Evolutionary conservation across 1,140 invertebrate species (phyloP).

Genomic region (Nasonia longicornis): DNA sequence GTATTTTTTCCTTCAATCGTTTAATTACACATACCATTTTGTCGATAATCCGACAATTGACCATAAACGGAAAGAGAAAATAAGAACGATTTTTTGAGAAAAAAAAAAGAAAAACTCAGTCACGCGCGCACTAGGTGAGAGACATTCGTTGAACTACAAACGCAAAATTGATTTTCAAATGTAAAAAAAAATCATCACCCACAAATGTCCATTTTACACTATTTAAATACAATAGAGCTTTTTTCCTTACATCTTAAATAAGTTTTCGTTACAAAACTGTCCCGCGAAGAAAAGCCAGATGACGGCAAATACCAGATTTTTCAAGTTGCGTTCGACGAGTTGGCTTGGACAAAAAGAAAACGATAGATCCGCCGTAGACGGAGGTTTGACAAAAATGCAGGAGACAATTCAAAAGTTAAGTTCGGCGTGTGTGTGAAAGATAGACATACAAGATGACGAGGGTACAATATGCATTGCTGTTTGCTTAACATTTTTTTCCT

Average conservation of each 20-base stretch:
- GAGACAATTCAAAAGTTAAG: conserved; percentile 24
- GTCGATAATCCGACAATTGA: conserved; percentile 48
- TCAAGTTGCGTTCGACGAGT: conserved; percentile 51
- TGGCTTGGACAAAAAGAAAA: conserved; percentile 59
- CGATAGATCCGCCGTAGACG: conserved; percentile 56
- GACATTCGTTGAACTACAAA: conserved; percentile 69
- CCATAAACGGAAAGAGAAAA: conserved; percentile 48
- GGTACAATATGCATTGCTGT: conserved; percentile 37
- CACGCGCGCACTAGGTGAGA: conserved; percentile 67
- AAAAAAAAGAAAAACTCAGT: conserved; percentile 63
- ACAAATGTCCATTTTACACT: conserved; percentile 70
- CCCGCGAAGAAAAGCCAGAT: conserved; percentile 65
- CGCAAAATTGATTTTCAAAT: conserved; percentile 67
- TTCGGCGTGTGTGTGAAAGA: conserved; percentile 29
- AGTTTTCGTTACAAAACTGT: conserved; percentile 68
- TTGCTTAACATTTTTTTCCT: conserved; percentile 37
- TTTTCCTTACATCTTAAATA: conserved; percentile 68
- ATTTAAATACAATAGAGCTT: conserved; percentile 70
- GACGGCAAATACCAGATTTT: conserved; percentile 63
- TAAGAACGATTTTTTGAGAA: conserved; percentile 42
- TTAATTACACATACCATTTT: conserved; percentile 59
- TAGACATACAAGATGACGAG: conserved; percentile 34
- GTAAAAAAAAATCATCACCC: conserved; percentile 66
- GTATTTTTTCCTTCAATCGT: conserved; percentile 52
- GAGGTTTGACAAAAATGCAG: conserved; percentile 21